Evolutionary conservation across 1,140 invertebrate genomes (phyloP).

Genomic region (Hermetia illucens): DNA sequence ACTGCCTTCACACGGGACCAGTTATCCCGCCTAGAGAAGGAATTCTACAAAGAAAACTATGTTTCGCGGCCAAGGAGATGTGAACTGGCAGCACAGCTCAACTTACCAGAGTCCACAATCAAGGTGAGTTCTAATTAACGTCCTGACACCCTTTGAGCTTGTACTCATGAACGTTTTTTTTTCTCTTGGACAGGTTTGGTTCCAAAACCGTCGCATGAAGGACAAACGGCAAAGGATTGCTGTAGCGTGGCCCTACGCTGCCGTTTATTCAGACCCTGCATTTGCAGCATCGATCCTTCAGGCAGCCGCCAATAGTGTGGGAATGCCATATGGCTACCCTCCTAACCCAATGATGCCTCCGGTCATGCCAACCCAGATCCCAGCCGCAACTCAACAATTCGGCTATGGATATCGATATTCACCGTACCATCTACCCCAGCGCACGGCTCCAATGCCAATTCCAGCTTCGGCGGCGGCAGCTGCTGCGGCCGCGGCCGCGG

Average conservation of each 20-base stretch:
- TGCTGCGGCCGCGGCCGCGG: conserved; percentile 12
- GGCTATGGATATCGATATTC: conserved; percentile 31
- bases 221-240: conserved; percentile 90
- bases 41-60: conserved; percentile 96
- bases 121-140: conserved; percentile 53
- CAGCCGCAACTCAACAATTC: conserved; percentile 29
- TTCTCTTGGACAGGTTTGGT: conserved; percentile 74
- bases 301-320: conserved; percentile 59
- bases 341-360: conserved; percentile 35
- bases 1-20: conserved; percentile 98
- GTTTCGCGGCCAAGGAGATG: conserved; percentile 87
- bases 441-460: conserved; percentile 17
- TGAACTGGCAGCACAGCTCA: conserved; percentile 86
- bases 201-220: conserved; percentile 98
- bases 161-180: conserved; percentile 6
- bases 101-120: conserved; percentile 93
- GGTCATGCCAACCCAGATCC: conserved; percentile 31
- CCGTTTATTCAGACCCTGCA: conserved; percentile 82
- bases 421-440: conserved; percentile 30
- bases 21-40: conserved; percentile 83
- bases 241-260: conserved; percentile 85
- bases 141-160: not conserved
- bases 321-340: conserved; percentile 41
- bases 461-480: conserved; percentile 8
- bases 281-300: conserved; percentile 84